A percentile compares a stretch with the other conserved stretches of the same genome.
Evolutionary conservation across 2,113 vertebrate genomes (phyloP).

Genomic region (Aix galericulata): DNA sequence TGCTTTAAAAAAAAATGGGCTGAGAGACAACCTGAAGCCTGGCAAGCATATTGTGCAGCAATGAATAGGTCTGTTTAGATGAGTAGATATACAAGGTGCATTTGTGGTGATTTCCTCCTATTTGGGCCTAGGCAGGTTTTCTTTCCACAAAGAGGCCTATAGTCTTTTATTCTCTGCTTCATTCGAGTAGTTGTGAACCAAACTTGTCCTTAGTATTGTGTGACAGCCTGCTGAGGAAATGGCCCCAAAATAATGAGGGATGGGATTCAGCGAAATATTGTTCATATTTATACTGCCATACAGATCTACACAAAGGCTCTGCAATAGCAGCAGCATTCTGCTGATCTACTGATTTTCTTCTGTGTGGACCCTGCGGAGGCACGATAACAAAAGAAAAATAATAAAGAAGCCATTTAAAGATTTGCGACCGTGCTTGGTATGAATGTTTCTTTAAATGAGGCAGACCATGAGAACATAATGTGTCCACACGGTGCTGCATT

Average conservation of each 20-base stretch:
- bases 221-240: constrained; percentile 79
- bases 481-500: constrained; percentile 56
- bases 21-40: constrained; percentile 46
- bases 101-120: constrained; percentile 75
- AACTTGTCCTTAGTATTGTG: constrained; percentile 76
- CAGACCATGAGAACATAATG: constrained; percentile 70
- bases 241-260: constrained; percentile 77
- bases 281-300: constrained; percentile 76
- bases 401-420: constrained; percentile 76
- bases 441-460: constrained; percentile 67
- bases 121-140: constrained; percentile 69
- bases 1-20: constrained; percentile 29
- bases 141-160: constrained; percentile 67
- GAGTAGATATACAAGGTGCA: constrained; percentile 41
- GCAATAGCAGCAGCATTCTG: constrained; percentile 72
- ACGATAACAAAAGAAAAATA: constrained; percentile 76
- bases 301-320: constrained; percentile 74
- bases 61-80: constrained; percentile 71
- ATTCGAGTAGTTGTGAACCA: constrained; percentile 75
- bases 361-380: constrained; percentile 64
- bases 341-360: constrained; percentile 78
- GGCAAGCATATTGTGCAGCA: constrained; percentile 50
- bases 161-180: constrained; percentile 80
- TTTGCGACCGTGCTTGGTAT: constrained; percentile 54
- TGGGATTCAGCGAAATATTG: constrained; percentile 75